Conservation (phyloP, 2,113 vertebrate species). For the Sclerurus mexicanus region DNA sequence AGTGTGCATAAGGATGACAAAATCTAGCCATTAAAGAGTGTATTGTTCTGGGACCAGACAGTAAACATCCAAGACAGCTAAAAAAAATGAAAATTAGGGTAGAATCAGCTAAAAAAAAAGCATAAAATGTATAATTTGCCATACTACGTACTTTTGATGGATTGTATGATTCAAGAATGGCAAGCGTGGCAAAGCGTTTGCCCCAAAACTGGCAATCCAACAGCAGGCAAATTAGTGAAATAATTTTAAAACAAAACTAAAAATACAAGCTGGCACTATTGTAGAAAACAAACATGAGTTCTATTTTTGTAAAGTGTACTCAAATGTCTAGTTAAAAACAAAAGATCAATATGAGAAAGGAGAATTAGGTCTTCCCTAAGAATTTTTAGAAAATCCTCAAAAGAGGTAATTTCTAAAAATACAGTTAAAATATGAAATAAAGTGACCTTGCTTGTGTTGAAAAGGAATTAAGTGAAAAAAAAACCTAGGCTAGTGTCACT, state of each 20-base stretch:
- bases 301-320: background rate
- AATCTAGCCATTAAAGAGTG: background rate
- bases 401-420: background rate
- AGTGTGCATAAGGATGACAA: background rate
- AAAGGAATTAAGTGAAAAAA: background rate
- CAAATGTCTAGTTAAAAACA: background rate
- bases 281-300: background rate
- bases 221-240: background rate
- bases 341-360: background rate
- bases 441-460: background rate
- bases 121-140: background rate
- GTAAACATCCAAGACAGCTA: background rate
- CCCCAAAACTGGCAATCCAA: background rate
- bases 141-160: background rate
- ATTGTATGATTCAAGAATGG: background rate
- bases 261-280: background rate
- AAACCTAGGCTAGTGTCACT: background rate
- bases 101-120: background rate
- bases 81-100: background rate
- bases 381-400: background rate
- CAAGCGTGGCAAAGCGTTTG: background rate
- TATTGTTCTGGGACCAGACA: background rate
- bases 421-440: background rate
- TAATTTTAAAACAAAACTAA: background rate
- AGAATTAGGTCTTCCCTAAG: background rate